Evolutionary conservation across 2,888 invertebrate species (phyloP), one percentile per base, ranked within the genome.

Genomic region (Melanostoma mellinum): DNA sequence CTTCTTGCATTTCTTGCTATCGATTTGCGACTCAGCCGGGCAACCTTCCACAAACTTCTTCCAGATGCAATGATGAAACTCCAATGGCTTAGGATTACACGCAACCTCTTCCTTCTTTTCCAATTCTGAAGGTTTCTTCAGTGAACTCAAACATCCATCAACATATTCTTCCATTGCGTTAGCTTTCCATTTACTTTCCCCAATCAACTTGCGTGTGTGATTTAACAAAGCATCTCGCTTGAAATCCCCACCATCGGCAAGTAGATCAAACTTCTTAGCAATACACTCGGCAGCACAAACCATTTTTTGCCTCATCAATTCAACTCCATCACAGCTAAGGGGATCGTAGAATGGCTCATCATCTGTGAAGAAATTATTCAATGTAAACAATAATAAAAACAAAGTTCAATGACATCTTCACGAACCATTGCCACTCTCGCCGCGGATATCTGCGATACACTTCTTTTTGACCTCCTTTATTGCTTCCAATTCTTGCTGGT

Each of bases 251-350:
- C 53, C 74, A n/a, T 76, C 87, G 6, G 85, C 85, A 4, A 87
- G 6, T 5, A 86, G n/a, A 33, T 86, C 76, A 4, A 86, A 63
- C 8, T 85, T 86, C 48, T 86, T 86, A 2, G 84, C 86, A 33
- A 87, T 69, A 30, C 88, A 88, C 63, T 88, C 87, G 9, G 74
- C 78, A 4, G 86, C 72, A 71, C 88, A 88, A 4, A 85, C 65
- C 9, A 87, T 85, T 55, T 87, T 72, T 20, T 86, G 65, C 56
- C 87, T 87, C 6, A 87, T 77, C 55, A 79, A 52, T 48, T 78
- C 55, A 67, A 87, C 78, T 30, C 87, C 78, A 30, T 87, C 85
- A 61, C 88, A 88, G 65, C 85, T 85, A 60, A 88, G 87, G 35
- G 87, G 87, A 86, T 88, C 87, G 42, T 85, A 86, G 32, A 72